These are phyloP conservation scores for Drosophila ficusphila DNA, from an alignment of 1,140 invertebrate genomes.

Conservation along the genomic window DNA sequence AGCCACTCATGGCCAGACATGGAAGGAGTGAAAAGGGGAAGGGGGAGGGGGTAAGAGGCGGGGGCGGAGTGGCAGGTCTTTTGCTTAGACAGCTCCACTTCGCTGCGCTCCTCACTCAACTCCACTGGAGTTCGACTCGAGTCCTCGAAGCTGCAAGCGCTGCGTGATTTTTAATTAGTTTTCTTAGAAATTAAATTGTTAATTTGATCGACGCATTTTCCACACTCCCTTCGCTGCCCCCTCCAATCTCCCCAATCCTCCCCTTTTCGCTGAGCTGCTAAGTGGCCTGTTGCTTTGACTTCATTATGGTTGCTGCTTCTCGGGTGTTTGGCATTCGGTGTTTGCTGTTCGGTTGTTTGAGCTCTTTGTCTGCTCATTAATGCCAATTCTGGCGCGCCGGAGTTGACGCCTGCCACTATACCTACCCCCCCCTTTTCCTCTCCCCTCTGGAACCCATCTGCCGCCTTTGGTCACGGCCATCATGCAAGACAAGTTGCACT, in stretches of 20 bases:
- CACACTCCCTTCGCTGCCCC: conserved; percentile 12
- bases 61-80: conserved; percentile 38
- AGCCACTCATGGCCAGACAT: conserved; percentile 70
- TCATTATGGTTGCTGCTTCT: conserved; percentile 21
- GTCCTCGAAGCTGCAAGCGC: conserved; percentile 50
- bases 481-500: conserved; percentile 56
- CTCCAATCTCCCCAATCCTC: conserved; percentile 6
- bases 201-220: conserved; percentile 82
- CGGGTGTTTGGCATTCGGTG: background rate
- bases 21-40: conserved; percentile 21
- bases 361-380: conserved; percentile 80
- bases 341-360: conserved; percentile 26
- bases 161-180: conserved; percentile 83
- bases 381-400: conserved; percentile 76
- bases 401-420: conserved; percentile 68
- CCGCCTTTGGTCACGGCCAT: conserved; percentile 63
- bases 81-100: conserved; percentile 70
- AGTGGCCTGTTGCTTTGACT: conserved; percentile 66
- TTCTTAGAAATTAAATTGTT: conserved; percentile 83
- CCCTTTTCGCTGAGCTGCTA: conserved; percentile 54
- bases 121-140: conserved; percentile 16
- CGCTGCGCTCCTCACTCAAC: conserved; percentile 27
- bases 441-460: conserved; percentile 10
- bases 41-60: background rate
- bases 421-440: background rate